Evolutionary conservation across 1,140 invertebrate species (phyloP).

Genomic region (Penaeus vannamei): DNA sequence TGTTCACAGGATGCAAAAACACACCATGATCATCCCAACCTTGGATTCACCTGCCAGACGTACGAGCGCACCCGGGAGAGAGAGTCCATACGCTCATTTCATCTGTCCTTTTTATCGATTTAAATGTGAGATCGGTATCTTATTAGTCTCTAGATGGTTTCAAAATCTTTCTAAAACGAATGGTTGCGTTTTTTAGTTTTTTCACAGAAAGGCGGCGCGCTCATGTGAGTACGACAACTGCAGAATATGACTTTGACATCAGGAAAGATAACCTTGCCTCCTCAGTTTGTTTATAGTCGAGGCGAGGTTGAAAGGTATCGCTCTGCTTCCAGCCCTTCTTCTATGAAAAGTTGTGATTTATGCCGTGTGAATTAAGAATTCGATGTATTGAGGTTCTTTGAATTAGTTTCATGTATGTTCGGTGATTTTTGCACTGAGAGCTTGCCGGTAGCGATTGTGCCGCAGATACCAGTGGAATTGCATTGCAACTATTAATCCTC

Average conservation of each 20-base stretch:
- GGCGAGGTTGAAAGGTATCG: slow-evolving; percentile 6
- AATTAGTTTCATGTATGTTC: background rate
- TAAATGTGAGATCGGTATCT: background rate
- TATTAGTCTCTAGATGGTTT: background rate
- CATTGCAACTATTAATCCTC: background rate
- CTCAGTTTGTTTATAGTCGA: slow-evolving; percentile 49
- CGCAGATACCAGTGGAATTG: background rate
- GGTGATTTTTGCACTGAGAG: background rate
- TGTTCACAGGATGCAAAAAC: slow-evolving; percentile 37
- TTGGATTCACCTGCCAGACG: slow-evolving; percentile 32
- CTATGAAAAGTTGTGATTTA: slow-evolving; percentile 39
- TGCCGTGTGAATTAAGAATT: too few relatives aligned
- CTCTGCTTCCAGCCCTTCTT: slow-evolving; percentile 32
- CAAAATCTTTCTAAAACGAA: too few relatives aligned
- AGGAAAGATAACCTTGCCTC: slow-evolving; percentile 48
- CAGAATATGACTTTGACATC: slow-evolving; percentile 46
- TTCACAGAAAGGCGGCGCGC: background rate
- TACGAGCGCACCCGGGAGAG: background rate
- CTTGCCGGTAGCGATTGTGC: slow-evolving; percentile 23
- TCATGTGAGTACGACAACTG: slow-evolving; percentile 32
- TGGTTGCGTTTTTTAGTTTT: too few relatives aligned
- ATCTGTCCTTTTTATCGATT: background rate
- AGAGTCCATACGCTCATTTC: background rate
- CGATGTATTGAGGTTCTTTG: background rate
- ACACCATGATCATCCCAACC: slow-evolving; percentile 50